Conservation (phyloP, 2,797 vertebrate genomes). For the Pantherophis vulpinus region DNA sequence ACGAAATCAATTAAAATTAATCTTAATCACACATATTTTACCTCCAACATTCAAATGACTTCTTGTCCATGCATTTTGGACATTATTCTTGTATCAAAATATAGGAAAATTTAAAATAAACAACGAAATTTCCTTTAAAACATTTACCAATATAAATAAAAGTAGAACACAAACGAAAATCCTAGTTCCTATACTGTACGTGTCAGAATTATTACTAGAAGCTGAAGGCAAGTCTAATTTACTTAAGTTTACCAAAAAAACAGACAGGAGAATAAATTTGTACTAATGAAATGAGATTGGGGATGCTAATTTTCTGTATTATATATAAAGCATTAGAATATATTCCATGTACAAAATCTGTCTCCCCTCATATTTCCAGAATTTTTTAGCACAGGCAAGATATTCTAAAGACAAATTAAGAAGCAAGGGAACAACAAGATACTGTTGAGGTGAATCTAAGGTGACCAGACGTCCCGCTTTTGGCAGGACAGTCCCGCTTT, state of each 20-base stretch:
- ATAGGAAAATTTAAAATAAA: background rate
- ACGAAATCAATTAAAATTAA: background rate
- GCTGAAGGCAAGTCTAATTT: background rate
- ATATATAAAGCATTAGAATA: background rate
- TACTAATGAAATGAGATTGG: background rate
- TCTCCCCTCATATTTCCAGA: background rate
- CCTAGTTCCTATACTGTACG: background rate
- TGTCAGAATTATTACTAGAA: background rate
- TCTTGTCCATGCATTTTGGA: background rate
- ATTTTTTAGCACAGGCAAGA: background rate
- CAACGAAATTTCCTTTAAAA: background rate
- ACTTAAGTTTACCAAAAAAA: background rate
- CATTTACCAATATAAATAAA: background rate
- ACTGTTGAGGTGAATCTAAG: background rate
- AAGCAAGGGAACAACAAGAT: background rate
- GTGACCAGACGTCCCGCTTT: too few species aligned
- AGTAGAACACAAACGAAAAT: background rate
- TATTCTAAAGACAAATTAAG: background rate
- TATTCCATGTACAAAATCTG: background rate
- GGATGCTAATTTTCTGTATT: background rate
- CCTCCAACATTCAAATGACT: background rate
- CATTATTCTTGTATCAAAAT: background rate
- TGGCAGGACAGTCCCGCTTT: too few species aligned
- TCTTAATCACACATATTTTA: background rate
- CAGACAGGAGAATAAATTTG: background rate